These are phyloP conservation scores for Parus major DNA, from an alignment of 2,113 vertebrate species.

Conservation along the genomic window DNA sequence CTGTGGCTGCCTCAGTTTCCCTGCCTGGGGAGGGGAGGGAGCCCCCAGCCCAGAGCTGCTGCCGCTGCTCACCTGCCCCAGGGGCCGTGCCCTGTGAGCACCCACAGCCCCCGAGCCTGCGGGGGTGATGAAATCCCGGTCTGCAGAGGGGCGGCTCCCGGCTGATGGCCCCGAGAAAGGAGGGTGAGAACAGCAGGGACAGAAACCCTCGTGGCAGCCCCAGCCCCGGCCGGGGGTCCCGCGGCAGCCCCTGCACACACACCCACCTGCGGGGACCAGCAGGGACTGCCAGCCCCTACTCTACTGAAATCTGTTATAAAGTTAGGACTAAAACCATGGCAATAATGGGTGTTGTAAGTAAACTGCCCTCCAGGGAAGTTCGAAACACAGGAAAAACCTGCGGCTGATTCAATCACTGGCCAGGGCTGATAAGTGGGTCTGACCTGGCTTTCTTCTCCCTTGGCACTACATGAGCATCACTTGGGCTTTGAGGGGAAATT, in stretches of 20 bases:
- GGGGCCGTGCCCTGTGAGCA: background rate
- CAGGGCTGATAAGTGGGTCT: background rate
- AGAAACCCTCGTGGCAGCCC: background rate
- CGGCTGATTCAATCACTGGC: background rate
- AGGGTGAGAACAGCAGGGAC: background rate
- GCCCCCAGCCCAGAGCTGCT: background rate
- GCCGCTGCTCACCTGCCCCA: accelerated
- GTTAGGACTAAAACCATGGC: background rate
- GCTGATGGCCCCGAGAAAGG: background rate
- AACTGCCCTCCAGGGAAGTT: background rate
- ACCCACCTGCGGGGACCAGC: background rate
- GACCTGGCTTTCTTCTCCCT: background rate
- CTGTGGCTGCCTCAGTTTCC: background rate
- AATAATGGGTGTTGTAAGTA: background rate
- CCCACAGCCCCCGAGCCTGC: background rate
- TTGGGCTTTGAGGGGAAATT: background rate
- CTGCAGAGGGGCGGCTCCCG: background rate
- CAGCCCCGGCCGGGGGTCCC: background rate
- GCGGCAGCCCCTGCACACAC: accelerated
- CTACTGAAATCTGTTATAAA: background rate
- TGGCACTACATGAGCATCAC: background rate
- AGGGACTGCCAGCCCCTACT: accelerated
- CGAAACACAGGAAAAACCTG: background rate
- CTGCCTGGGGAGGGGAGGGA: background rate
- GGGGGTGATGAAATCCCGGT: background rate